Evolutionary conservation across 2,888 invertebrate genomes (phyloP).

Genomic region (Standfussiana lucernea): DNA sequence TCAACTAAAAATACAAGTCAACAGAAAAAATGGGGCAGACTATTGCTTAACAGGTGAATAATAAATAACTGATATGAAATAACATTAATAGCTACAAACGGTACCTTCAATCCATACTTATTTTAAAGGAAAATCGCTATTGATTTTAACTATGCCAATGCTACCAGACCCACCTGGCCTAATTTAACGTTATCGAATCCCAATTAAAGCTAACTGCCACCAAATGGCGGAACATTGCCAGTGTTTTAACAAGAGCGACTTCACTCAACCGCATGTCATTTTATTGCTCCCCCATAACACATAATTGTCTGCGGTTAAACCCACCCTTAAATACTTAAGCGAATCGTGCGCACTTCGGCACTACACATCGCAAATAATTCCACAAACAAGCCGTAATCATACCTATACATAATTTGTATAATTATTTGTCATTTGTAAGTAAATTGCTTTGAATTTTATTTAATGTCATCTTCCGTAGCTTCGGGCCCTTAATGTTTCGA

Average conservation of each 20-base stretch:
- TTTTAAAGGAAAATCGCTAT: not conserved
- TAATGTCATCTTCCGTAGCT: conserved; percentile 79
- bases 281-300: conserved; percentile 76
- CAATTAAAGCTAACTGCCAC: conserved; percentile 66
- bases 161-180: conserved; percentile 14
- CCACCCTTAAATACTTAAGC: conserved; percentile 81
- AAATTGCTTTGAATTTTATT: conserved; percentile 75
- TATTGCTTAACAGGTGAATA: not conserved
- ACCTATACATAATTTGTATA: conserved; percentile 75
- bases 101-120: not conserved
- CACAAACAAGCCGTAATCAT: conserved; percentile 76
- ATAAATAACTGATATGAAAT: not conserved
- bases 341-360: conserved; percentile 76
- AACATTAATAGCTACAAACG: not conserved
- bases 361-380: conserved; percentile 78
- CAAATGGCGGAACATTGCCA: conserved; percentile 69
- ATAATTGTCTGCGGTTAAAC: conserved; percentile 83
- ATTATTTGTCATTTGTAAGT: conserved; percentile 78
- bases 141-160: not conserved
- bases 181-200: conserved; percentile 33
- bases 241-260: conserved; percentile 74
- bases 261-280: conserved; percentile 78
- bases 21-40: not conserved
- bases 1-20: not conserved
- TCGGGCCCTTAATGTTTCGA: conserved; percentile 66